Evolutionary conservation across 2,797 vertebrate genomes (phyloP).

Genomic region (Synaphobranchus kaupii): DNA sequence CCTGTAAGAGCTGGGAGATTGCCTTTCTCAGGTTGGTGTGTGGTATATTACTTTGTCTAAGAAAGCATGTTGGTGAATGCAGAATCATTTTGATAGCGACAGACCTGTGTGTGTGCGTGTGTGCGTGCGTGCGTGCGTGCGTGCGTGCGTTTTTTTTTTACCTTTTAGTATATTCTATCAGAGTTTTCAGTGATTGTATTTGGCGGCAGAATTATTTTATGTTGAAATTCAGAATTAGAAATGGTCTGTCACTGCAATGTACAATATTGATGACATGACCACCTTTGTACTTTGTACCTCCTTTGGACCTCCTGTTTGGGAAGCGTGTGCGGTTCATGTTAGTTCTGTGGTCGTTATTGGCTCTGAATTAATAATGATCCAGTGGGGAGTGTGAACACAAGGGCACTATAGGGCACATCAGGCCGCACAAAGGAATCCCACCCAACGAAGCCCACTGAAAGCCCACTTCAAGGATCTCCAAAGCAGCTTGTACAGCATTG

Average conservation of each 20-base stretch:
- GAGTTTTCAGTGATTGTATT: not conserved
- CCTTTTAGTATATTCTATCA: not conserved
- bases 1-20: not conserved
- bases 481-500: too few species aligned
- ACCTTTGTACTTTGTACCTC: not conserved
- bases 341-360: not conserved
- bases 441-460: not conserved
- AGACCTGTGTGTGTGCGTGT: not conserved
- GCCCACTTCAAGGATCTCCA: too few species aligned
- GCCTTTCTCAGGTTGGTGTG: not conserved
- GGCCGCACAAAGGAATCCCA: not conserved
- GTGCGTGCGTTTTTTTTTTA: not conserved
- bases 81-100: not conserved
- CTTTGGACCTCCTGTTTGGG: not conserved
- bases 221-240: not conserved
- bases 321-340: not conserved
- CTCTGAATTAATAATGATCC: constrained; percentile 23
- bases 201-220: not conserved
- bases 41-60: not conserved
- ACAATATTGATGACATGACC: constrained; percentile 9
- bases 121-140: not conserved
- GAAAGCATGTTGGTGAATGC: not conserved
- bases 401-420: not conserved
- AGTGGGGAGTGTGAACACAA: not conserved
- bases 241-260: not conserved